Evolutionary conservation across 2,113 vertebrate species (phyloP).

Genomic region (Catharus minimus): DNA sequence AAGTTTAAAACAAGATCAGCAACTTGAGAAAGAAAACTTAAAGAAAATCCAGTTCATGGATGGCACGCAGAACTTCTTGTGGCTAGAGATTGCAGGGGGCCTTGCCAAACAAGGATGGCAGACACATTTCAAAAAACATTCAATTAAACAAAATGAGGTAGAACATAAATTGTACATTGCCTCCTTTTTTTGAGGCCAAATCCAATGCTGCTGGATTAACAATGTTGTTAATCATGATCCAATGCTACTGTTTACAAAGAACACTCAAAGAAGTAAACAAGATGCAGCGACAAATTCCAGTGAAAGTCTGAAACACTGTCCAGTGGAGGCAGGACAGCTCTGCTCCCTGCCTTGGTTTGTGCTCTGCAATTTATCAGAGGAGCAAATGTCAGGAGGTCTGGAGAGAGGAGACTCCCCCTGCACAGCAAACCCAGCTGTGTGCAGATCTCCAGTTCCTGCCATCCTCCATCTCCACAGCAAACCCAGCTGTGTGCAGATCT

Average conservation of each 20-base stretch:
- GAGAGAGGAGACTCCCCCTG: not conserved
- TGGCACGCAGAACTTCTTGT: not conserved
- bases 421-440: not conserved
- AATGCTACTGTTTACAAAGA: not conserved
- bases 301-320: accelerated
- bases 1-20: not conserved
- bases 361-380: not conserved
- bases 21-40: not conserved
- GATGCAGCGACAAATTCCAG: not conserved
- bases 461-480: too few species aligned
- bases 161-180: not conserved
- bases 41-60: not conserved
- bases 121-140: not conserved
- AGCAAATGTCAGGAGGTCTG: not conserved
- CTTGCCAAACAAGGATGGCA: not conserved
- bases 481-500: too few species aligned
- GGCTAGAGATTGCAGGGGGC: not conserved
- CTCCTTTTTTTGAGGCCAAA: not conserved
- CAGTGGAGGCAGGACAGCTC: not conserved
- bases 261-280: not conserved
- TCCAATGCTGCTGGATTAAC: not conserved
- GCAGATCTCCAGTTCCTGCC: too few species aligned
- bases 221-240: too few species aligned
- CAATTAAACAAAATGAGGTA: not conserved
- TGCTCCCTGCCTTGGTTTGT: not conserved